Conservation (phyloP, 2,797 vertebrate species). For the Artibeus jamaicensis region DNA sequence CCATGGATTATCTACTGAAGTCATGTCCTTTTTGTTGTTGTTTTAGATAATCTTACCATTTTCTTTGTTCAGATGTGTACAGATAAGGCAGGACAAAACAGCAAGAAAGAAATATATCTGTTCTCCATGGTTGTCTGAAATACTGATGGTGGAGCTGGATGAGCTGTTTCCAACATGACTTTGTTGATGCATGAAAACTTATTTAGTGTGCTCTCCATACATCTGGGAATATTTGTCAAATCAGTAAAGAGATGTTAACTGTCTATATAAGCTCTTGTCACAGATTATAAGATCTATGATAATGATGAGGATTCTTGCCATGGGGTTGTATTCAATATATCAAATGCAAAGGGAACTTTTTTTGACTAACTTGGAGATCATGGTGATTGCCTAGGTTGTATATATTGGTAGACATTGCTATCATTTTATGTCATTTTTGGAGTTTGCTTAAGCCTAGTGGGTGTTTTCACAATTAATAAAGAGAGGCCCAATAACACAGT, state of each 20-base stretch:
- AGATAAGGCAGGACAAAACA: conserved; percentile 9
- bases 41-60: neutral
- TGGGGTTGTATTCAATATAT: neutral
- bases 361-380: neutral
- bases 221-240: neutral
- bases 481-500: neutral
- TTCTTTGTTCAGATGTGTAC: conserved; percentile 7
- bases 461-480: neutral
- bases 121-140: conserved; percentile 6
- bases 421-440: neutral
- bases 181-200: neutral
- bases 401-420: neutral
- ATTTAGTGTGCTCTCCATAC: neutral
- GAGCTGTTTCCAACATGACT: conserved; percentile 38
- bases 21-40: neutral
- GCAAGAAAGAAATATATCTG: neutral
- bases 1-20: neutral
- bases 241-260: no score
- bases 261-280: neutral
- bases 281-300: neutral
- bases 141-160: neutral
- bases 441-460: neutral
- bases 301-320: neutral
- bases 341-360: neutral
- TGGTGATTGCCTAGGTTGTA: neutral